Conservation (phyloP, 2,888 invertebrate genomes). For the Tetropium fuscum region DNA sequence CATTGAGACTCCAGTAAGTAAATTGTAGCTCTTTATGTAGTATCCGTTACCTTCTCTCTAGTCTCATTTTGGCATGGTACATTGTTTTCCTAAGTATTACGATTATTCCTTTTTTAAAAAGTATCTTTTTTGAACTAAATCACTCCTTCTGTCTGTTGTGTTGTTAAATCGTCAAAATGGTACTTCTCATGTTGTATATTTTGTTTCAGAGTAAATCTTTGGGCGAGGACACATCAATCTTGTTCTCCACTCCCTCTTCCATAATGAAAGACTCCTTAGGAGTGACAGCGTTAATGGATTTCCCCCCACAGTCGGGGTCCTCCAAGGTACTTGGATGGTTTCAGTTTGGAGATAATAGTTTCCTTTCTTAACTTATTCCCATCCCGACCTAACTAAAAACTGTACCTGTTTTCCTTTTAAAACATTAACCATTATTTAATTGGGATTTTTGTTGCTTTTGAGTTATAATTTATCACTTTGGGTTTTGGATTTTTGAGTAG, state of each 20-base stretch:
- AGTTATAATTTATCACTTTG: conserved; percentile 16
- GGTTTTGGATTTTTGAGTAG: conserved; percentile 24
- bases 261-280: conserved; percentile 86
- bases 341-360: conserved; percentile 58
- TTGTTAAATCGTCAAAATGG: background rate
- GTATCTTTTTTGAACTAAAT: too few relatives aligned
- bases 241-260: conserved; percentile 91
- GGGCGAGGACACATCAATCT: conserved; percentile 79
- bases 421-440: conserved; percentile 25
- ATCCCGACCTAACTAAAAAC: conserved; percentile 19
- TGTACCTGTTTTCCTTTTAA: conserved; percentile 28
- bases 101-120: conserved; percentile 6
- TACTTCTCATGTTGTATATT: conserved; percentile 29
- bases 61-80: background rate
- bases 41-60: background rate
- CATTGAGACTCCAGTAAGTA: conserved; percentile 81
- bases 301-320: conserved; percentile 63
- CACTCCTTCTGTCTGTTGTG: too few relatives aligned
- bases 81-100: too few relatives aligned
- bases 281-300: conserved; percentile 74
- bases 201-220: conserved; percentile 87
- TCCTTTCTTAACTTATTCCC: conserved; percentile 37
- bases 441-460: conserved; percentile 26
- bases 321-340: conserved; percentile 65
- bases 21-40: conserved; percentile 11